Evolutionary conservation across 1,140 invertebrate genomes (phyloP).

Genomic region (Leptinotarsa texana): DNA sequence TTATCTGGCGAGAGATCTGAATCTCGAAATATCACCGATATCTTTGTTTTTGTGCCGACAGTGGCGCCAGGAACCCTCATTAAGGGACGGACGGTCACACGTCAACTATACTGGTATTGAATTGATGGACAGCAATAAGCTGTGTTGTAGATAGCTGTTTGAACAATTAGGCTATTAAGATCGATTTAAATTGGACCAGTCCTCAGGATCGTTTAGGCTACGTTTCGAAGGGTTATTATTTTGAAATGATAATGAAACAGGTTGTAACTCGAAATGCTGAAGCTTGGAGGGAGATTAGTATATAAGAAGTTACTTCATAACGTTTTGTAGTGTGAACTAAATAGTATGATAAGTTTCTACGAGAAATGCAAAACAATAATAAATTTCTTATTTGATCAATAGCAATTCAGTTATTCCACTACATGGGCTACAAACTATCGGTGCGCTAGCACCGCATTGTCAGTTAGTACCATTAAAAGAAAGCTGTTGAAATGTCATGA

Average conservation of each 20-base stretch:
- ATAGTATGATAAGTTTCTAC: no score
- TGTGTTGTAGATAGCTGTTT: conserved; percentile 25
- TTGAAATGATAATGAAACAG: not conserved
- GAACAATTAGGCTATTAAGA: conserved; percentile 29
- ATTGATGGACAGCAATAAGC: conserved; percentile 35
- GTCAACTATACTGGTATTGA: conserved; percentile 34
- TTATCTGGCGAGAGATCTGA: conserved; percentile 50
- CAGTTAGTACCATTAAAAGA: no score
- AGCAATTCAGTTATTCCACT: no score
- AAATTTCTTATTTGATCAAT: no score
- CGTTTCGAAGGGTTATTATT: not conserved
- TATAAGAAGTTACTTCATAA: not conserved
- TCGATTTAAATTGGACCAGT: conserved; percentile 16
- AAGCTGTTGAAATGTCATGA: no score
- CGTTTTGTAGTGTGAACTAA: no score
- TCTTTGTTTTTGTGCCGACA: conserved; percentile 45
- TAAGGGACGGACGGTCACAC: conserved; percentile 33
- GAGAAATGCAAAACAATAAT: no score
- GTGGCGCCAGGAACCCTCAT: conserved; percentile 45
- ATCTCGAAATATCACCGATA: conserved; percentile 46
- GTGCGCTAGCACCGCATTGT: no score
- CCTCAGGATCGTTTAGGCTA: not conserved
- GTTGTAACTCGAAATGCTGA: not conserved
- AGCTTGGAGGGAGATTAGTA: not conserved
- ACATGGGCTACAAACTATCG: no score